Conservation (phyloP, 2,113 vertebrate genomes). For the Felis chaus region DNA sequence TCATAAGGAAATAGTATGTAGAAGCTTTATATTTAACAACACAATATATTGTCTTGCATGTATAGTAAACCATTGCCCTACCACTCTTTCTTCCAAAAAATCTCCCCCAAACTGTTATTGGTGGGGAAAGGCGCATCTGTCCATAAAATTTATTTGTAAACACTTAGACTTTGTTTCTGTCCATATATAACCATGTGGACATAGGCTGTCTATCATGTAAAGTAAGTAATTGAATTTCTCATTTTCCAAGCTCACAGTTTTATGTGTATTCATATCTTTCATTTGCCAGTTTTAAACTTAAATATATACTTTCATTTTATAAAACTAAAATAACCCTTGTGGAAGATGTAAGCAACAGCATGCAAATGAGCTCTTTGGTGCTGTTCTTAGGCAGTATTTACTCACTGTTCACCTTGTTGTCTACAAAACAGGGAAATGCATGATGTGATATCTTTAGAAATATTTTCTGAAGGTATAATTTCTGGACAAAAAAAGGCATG, state of each 20-base stretch:
- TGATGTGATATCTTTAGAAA: background rate
- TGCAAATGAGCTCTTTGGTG: constrained; percentile 26
- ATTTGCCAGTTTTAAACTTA: constrained; percentile 28
- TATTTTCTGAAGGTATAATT: background rate
- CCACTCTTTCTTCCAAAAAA: background rate
- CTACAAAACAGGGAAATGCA: constrained; percentile 53
- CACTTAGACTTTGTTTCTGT: background rate
- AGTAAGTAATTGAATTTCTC: background rate
- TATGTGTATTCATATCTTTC: background rate
- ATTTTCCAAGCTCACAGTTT: background rate
- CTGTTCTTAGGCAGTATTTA: background rate
- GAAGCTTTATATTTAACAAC: background rate
- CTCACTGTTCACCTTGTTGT: constrained; percentile 68
- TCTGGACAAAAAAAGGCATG: background rate
- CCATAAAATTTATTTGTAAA: background rate
- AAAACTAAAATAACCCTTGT: background rate
- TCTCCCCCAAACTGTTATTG: background rate
- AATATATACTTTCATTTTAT: background rate
- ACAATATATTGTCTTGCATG: background rate
- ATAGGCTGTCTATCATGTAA: background rate
- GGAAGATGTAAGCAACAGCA: background rate
- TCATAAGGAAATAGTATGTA: background rate
- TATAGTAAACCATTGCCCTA: background rate
- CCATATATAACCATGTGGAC: background rate
- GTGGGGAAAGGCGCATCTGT: background rate